Conservation (phyloP, 2,113 vertebrate species). For the Urocolius indicus region DNA sequence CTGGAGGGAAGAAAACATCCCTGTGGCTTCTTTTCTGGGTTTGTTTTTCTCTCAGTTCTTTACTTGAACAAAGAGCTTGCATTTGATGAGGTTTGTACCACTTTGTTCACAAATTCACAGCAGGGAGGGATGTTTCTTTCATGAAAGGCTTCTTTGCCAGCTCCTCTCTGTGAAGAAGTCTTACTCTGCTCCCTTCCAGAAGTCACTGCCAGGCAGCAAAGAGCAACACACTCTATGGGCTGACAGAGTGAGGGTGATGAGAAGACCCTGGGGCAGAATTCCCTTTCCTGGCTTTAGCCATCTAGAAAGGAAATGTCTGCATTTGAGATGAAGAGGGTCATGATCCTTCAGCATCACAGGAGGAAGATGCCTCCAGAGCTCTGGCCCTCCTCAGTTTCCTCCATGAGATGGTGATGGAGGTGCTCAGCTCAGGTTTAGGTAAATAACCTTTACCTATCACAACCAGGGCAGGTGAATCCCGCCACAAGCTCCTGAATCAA, state of each 20-base stretch:
- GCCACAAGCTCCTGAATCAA: not conserved
- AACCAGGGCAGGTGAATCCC: not conserved
- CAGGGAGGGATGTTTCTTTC: not conserved
- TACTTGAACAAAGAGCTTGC: not conserved
- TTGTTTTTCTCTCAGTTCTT: not conserved
- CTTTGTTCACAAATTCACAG: constrained; percentile 25
- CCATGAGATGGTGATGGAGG: not conserved
- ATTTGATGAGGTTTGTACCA: constrained; percentile 6
- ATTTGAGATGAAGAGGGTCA: not conserved
- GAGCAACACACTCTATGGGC: not conserved
- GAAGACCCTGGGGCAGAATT: not conserved
- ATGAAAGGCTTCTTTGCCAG: not conserved
- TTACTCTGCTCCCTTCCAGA: not conserved
- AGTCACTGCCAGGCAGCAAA: not conserved
- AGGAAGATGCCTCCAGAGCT: not conserved
- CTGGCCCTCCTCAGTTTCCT: not conserved
- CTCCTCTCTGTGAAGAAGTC: not conserved
- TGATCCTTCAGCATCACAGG: not conserved
- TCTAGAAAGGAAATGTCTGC: not conserved
- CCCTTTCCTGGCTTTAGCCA: not conserved
- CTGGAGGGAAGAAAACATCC: not conserved
- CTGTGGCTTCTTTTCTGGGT: too few species aligned
- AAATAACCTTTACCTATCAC: not conserved
- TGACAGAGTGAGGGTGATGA: not conserved
- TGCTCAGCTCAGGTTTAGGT: not conserved